phyloP scores from a whole-genome alignment of 2,888 invertebrate genomes.

The Phytoseiulus persimilis region DNA sequence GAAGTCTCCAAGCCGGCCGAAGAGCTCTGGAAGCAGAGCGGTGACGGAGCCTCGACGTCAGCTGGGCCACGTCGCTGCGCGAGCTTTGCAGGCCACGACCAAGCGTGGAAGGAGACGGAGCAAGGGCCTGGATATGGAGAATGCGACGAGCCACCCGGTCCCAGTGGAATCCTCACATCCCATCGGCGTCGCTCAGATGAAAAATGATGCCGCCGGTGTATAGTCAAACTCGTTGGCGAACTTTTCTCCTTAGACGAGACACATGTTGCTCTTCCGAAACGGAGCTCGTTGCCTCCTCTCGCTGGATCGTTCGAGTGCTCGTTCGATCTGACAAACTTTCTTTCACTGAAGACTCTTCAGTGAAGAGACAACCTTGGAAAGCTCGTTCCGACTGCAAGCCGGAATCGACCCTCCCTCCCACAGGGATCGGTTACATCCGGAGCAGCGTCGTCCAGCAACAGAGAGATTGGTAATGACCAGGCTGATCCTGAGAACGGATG shows the following conservation, averaged over 20 bases:
- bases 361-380: not conserved
- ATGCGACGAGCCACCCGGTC: not conserved
- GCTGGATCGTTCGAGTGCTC: not conserved
- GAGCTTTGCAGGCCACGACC: no score
- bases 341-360: not conserved
- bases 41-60: no score
- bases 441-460: no score
- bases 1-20: no score
- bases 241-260: not conserved
- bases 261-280: not conserved
- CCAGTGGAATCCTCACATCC: not conserved
- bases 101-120: not conserved
- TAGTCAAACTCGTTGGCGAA: not conserved
- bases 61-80: no score
- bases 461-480: no score
- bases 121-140: not conserved
- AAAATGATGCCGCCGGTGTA: not conserved
- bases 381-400: not conserved
- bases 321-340: not conserved
- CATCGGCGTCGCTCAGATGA: not conserved
- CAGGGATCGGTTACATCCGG: not conserved
- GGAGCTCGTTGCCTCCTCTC: not conserved
- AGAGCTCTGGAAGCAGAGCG: no score
- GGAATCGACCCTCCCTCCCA: not conserved
- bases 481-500: no score